phyloP scores from a whole-genome alignment of 2,888 invertebrate genomes.

The Scrobipalpa atriplicella region DNA sequence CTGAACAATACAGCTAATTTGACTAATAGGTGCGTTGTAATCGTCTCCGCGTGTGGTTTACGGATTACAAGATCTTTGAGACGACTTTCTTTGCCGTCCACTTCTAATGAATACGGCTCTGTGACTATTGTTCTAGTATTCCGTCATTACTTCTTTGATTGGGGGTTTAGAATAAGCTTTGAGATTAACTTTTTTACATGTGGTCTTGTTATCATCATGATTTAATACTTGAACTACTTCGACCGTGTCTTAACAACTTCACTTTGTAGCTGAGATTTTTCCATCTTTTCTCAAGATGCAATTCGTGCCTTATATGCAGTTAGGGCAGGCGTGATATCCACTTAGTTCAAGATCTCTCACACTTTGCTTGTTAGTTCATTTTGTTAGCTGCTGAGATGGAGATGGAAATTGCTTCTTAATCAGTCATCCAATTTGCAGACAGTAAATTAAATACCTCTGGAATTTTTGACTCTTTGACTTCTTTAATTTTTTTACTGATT shows the following conservation, averaged over 20 bases:
- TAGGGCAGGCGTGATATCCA: constrained; percentile 22
- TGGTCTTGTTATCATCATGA: background rate
- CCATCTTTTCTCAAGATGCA: background rate
- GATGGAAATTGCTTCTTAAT: background rate
- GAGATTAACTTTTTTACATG: background rate
- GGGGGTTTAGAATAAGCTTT: constrained; percentile 35
- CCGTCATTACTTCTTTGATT: constrained; percentile 40
- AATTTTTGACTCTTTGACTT: too few species aligned
- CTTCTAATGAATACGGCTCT: constrained; percentile 70
- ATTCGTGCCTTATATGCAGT: constrained; percentile 1
- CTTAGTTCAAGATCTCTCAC: constrained; percentile 5
- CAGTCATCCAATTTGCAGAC: background rate
- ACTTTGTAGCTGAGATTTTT: background rate
- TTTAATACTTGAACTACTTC: background rate
- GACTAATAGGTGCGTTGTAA: constrained; percentile 82
- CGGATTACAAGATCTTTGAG: constrained; percentile 73
- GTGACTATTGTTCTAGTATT: constrained; percentile 73
- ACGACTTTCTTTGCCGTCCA: constrained; percentile 57
- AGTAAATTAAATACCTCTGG: background rate
- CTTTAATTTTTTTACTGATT: too few species aligned
- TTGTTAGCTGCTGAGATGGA: background rate
- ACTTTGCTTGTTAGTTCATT: constrained; percentile 8
- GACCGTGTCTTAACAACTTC: background rate
- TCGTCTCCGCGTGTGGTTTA: constrained; percentile 80
- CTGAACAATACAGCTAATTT: constrained; percentile 81